Evolutionary conservation across 2,888 invertebrate species (phyloP), one percentile per base, ranked within the genome.

Genomic region (Tupiocoris notatus): DNA sequence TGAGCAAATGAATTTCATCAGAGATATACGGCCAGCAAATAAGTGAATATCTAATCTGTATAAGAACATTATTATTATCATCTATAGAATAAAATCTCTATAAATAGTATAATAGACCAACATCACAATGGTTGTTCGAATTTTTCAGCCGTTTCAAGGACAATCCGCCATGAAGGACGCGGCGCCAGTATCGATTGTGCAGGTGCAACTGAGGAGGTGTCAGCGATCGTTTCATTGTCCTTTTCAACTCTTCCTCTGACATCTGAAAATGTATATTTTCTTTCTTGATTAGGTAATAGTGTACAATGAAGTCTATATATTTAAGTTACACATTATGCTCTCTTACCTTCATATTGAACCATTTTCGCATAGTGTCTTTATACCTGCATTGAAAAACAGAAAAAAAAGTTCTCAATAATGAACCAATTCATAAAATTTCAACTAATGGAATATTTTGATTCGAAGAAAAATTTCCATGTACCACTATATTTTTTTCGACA

Each of bases 181-280:
- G 54, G 12, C 70, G 17, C 16, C 75, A 24, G 17, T 75, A 63
- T 57, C 75, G 77, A 21, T 95, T 95, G 83, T 96, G 96, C 73
- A 91, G 87, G 82, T 90, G 91, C 24, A 94, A 88, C 84, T 93
- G 91, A 64, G 93, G 90, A 6, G 88, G 85, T 7, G 88, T 87
- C 78, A 96, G 84, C 17, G 95, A 84, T 82, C 90, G 89, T 57
- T 94, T 87, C 2, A 92, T 92, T 84, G 92, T 91, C 16, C 85
- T 83, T 81, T 95, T 94, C 83, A 96, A 95, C 81, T 94, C 92
- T 82, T 93, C 91, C 83, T 93, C 93, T 0, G 91, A 90, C 78
- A 92, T 88, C 84, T 92, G 78, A 22, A n/a, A n/a, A n/a, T n/a
- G n/a, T n/a, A n/a, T n/a, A n/a, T n/a, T n/a, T n/a, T n/a, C n/a